Conservation (phyloP, 2,113 vertebrate species). For the Rafetus swinhoei region DNA sequence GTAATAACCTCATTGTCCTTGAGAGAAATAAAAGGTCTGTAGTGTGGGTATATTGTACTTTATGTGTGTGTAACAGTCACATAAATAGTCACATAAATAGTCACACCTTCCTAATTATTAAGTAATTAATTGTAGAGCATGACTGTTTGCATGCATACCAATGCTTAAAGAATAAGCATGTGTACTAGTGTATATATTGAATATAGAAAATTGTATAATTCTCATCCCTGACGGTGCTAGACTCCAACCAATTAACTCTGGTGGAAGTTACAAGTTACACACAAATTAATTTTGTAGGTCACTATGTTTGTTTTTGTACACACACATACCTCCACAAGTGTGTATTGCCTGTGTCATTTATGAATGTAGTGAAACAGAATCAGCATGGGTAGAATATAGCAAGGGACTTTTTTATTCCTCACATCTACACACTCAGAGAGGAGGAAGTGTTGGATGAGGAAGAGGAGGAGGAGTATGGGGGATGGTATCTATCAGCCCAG, state of each 20-base stretch:
- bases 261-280: not conserved
- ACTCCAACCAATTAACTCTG: fast-evolving
- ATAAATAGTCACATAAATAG: too few species aligned
- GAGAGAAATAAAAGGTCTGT: not conserved
- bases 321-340: too few species aligned
- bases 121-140: not conserved
- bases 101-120: not conserved
- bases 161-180: not conserved
- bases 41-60: not conserved
- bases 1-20: not conserved
- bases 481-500: too few species aligned
- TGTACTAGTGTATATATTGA: fast-evolving
- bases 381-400: not conserved
- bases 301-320: not conserved
- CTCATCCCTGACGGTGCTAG: fast-evolving
- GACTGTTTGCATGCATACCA: not conserved
- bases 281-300: not conserved
- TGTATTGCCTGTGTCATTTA: not conserved
- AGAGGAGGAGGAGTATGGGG: too few species aligned
- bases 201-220: not conserved
- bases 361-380: not conserved
- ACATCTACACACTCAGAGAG: not conserved
- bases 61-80: too few species aligned
- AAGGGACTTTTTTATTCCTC: not conserved
- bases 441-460: too few species aligned